Percentiles rank a stretch among this genome's conserved stretches.
phyloP scores from a whole-genome alignment of 1,140 invertebrate genomes.

The Eubasilissa regina region DNA sequence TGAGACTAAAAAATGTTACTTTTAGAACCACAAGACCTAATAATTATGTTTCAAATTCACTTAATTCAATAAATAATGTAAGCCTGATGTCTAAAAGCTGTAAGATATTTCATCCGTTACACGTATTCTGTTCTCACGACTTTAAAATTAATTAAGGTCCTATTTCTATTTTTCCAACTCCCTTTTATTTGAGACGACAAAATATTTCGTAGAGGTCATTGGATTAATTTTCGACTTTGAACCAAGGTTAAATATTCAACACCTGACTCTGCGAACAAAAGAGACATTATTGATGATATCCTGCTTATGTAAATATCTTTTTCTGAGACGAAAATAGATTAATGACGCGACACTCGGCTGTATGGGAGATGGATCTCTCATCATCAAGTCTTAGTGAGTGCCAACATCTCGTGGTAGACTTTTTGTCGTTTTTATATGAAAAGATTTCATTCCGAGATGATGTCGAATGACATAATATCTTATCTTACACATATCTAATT shows the following conservation, averaged over 20 bases:
- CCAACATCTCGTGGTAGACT: conserved; percentile 5
- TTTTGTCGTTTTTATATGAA: background rate
- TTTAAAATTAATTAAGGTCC: no score
- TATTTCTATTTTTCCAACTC: no score
- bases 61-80: no score
- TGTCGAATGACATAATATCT: background rate
- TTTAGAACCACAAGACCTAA: no score
- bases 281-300: conserved; percentile 43
- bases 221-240: conserved; percentile 35
- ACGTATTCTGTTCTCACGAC: no score
- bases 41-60: no score
- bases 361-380: conserved; percentile 29
- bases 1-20: no score
- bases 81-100: no score
- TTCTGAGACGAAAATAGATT: conserved; percentile 41
- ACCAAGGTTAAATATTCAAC: conserved; percentile 29
- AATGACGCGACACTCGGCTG: conserved; percentile 20
- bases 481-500: no score
- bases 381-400: conserved; percentile 6
- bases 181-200: no score
- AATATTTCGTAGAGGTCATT: conserved; percentile 8
- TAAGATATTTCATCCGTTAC: no score
- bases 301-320: conserved; percentile 43
- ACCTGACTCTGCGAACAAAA: conserved; percentile 35
- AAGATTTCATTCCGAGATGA: background rate